phyloP scores from a whole-genome alignment of 2,797 vertebrate genomes.

The Urocyon cinereoargenteus region DNA sequence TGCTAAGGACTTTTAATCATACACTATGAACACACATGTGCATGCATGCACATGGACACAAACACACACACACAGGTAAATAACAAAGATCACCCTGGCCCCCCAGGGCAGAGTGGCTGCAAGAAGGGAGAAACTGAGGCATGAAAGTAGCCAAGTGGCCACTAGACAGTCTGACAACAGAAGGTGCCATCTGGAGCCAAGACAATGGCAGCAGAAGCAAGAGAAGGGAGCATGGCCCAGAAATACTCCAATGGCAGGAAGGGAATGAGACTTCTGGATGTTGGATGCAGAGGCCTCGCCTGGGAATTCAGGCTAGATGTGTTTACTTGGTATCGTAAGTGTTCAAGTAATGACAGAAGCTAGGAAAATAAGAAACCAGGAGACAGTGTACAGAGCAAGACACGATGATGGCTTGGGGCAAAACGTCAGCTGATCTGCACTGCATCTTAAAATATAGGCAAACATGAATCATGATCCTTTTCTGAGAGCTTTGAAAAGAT shows the following conservation, averaged over 20 bases:
- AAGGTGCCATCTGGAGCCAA: neutral
- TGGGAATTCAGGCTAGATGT: neutral
- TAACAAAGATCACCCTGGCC: neutral
- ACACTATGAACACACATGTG: neutral
- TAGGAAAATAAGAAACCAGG: neutral
- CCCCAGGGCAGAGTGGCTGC: neutral
- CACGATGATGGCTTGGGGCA: neutral
- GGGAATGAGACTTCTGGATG: neutral
- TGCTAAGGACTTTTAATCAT: neutral
- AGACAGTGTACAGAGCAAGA: neutral
- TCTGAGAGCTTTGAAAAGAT: conserved; percentile 33
- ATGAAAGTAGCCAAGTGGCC: neutral
- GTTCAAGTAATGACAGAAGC: neutral
- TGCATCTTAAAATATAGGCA: neutral
- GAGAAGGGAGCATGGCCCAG: neutral
- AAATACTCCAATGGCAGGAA: neutral
- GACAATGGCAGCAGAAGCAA: neutral
- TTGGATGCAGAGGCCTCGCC: neutral
- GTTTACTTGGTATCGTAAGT: neutral
- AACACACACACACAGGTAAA: neutral
- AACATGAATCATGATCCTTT: neutral
- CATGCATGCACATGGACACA: neutral
- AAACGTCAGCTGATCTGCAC: neutral
- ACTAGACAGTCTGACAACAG: neutral
- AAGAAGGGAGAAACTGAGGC: neutral